Evolutionary conservation across 2,888 invertebrate genomes (phyloP), one percentile per base, ranked within the genome.

Genomic region (Chirona hameri): DNA sequence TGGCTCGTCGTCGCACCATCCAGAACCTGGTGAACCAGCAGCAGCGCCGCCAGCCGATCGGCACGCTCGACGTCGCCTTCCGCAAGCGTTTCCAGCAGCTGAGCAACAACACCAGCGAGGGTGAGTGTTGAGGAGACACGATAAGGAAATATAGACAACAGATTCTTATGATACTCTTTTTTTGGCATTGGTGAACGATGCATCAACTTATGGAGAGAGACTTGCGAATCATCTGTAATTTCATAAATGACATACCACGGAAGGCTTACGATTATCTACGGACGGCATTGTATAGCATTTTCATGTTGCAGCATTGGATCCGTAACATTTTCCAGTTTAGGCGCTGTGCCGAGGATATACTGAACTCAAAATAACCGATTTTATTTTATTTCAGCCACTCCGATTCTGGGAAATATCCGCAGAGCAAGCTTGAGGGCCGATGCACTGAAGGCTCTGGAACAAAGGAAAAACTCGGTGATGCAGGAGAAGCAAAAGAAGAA

Each of bases 1-100:
- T 85, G 31, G 85, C 84, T 39, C 90, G 94, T 86, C 91, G 97
- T 87, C 94, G 95, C 88, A 97, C 96, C 0, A 96, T 98, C 85
- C 95, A 96, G 87, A 97, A 97, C 88, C 90, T 98, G 85, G 98
- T 97, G 88, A 94, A 95, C 86, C 94, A 97, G 14, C 92, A 95
- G 81, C 93, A 95, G 88, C 95, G 95, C 87, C 93, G 95, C 86
- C 92, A 96, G 84, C 95, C 96, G 86, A 96, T 97, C 86, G 96
- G 96, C 86, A 98, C 98, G 0, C 90, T 98, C 84, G 98, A 98
- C 88, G 98, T 98, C 69, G 98, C 98, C 0, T 98, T 98, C 90
- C 94, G 96, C 87, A 97, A 97, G 87, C 91, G 97, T 83, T 98
- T 97, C 85, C 80, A 80, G 80, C 48, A 55, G 52, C n/a, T 80